These are phyloP conservation scores for Ganaspis sp. DNA, from an alignment of 1,140 invertebrate species.

Conservation along the genomic window DNA sequence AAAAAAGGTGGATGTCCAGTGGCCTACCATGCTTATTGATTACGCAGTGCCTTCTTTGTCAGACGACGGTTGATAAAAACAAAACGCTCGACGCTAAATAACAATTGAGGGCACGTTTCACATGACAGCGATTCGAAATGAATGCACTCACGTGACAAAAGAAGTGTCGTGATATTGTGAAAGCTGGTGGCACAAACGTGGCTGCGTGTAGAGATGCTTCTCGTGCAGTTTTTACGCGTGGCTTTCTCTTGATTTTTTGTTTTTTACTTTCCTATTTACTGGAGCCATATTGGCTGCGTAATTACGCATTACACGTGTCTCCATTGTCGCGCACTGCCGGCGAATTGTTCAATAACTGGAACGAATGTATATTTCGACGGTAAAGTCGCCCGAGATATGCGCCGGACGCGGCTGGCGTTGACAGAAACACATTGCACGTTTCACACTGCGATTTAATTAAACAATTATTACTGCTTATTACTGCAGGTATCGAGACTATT, in stretches of 20 bases:
- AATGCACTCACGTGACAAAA: constrained; percentile 26
- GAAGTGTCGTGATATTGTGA: constrained; percentile 27
- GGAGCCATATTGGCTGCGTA: constrained; percentile 54
- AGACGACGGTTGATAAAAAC: background rate
- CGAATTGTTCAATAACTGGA: constrained; percentile 67
- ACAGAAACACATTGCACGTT: constrained; percentile 68
- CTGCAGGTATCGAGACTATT: constrained; percentile 51
- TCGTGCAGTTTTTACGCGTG: constrained; percentile 20
- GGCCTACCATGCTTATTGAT: constrained; percentile 1
- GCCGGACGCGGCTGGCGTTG: constrained; percentile 61
- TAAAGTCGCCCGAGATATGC: constrained; percentile 62
- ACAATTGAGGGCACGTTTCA: constrained; percentile 24
- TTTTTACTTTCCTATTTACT: constrained; percentile 43
- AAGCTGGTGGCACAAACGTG: background rate
- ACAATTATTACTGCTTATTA: constrained; percentile 67
- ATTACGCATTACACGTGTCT: constrained; percentile 67
- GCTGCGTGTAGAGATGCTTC: background rate
- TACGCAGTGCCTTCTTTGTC: background rate
- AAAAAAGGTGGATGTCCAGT: background rate
- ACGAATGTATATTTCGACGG: constrained; percentile 64
- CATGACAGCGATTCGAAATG: constrained; percentile 15
- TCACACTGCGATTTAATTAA: constrained; percentile 67
- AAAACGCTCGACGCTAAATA: constrained; percentile 14
- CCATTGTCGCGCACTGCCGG: constrained; percentile 53
- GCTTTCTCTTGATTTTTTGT: constrained; percentile 33